Conservation (phyloP, 1,140 invertebrate species). For the Daktulosphaira vitifoliae region DNA sequence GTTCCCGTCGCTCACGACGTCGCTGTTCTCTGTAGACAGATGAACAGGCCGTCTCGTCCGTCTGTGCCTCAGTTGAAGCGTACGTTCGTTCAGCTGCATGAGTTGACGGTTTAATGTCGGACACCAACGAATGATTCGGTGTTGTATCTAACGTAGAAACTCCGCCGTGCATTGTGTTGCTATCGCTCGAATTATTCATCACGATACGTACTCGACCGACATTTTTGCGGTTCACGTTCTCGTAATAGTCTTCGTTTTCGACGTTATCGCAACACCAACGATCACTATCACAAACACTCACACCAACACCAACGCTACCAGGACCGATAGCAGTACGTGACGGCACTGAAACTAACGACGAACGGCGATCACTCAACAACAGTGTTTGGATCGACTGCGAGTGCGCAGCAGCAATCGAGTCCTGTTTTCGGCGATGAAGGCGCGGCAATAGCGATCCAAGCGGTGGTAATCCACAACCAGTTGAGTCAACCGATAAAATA, state of each 20-base stretch:
- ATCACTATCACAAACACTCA: slow-evolving; percentile 22
- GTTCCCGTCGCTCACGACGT: slow-evolving; percentile 39
- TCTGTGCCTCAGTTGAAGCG: slow-evolving; percentile 43
- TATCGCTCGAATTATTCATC: slow-evolving; percentile 7
- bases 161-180: background rate
- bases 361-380: background rate
- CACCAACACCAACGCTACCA: slow-evolving; percentile 4
- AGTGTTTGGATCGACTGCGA: background rate
- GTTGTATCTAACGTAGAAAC: background rate
- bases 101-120: slow-evolving; percentile 31
- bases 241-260: slow-evolving; percentile 35
- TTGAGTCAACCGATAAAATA: background rate
- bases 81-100: slow-evolving; percentile 37
- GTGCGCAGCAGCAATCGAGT: background rate
- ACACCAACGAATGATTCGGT: background rate
- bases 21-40: slow-evolving; percentile 37
- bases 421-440: background rate
- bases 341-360: background rate
- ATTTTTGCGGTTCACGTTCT: background rate
- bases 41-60: slow-evolving; percentile 39
- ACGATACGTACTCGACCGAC: slow-evolving; percentile 2
- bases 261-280: background rate
- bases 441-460: slow-evolving; percentile 6
- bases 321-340: background rate
- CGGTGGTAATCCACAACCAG: slow-evolving; percentile 15